A percentile compares a stretch with the other conserved stretches of the same genome.
Conservation (phyloP, 2,113 vertebrate genomes). For the Campylomormyrus tamandua region DNA sequence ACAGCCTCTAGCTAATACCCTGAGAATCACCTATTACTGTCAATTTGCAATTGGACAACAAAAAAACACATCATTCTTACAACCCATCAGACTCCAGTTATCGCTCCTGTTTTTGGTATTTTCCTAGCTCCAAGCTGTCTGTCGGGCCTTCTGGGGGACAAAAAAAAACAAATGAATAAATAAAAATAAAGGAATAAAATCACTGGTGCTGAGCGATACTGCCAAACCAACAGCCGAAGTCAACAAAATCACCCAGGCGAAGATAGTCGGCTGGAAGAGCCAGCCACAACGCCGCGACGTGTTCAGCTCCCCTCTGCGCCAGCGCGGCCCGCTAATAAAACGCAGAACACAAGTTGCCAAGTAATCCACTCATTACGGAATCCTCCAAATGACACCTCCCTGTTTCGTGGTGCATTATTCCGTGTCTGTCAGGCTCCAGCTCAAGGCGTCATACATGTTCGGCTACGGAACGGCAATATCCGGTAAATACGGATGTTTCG, state of each 20-base stretch:
- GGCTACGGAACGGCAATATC: not conserved
- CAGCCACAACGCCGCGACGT: not conserved
- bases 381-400: not conserved
- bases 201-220: not conserved
- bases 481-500: not conserved
- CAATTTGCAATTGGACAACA: not conserved
- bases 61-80: not conserved
- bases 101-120: not conserved
- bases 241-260: not conserved
- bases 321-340: not conserved
- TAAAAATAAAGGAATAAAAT: not conserved
- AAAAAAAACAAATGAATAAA: not conserved
- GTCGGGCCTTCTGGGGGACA: not conserved
- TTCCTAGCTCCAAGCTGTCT: not conserved
- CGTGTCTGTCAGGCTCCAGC: not conserved
- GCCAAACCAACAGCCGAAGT: not conserved
- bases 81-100: not conserved
- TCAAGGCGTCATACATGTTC: not conserved
- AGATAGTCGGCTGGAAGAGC: not conserved
- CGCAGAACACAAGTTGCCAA: not conserved
- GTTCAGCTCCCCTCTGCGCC: not conserved
- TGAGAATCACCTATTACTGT: not conserved
- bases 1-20: not conserved
- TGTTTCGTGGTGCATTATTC: not conserved
- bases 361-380: conserved; percentile 2